Conservation (phyloP, 1,140 invertebrate genomes). For the Brachystomella parvula region DNA sequence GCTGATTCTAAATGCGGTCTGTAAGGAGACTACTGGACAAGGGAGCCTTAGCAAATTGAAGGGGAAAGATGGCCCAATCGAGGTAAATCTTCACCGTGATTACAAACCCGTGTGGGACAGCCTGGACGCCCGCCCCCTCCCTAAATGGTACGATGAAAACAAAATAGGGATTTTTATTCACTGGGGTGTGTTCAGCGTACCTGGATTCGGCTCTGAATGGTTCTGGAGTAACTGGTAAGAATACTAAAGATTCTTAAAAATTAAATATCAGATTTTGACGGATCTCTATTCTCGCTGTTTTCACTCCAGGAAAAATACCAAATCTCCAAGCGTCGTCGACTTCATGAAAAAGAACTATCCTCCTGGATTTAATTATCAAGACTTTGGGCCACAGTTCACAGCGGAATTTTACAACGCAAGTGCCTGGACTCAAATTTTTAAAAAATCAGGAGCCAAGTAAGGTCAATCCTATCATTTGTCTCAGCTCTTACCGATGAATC, state of each 20-base stretch:
- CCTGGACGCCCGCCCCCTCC: conserved; percentile 48
- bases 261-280: not conserved
- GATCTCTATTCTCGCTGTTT: not conserved
- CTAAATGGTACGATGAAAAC: conserved; percentile 49
- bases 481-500: conserved; percentile 1
- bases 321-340: not conserved
- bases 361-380: conserved; percentile 45
- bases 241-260: not conserved
- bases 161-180: conserved; percentile 55
- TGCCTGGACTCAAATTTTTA: conserved; percentile 42
- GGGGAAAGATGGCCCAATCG: too few relatives aligned
- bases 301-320: not conserved
- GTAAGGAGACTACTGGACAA: too few relatives aligned
- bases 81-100: too few relatives aligned
- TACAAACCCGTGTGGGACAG: conserved; percentile 51
- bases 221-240: conserved; percentile 40
- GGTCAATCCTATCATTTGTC: not conserved
- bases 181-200: conserved; percentile 54
- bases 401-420: conserved; percentile 43
- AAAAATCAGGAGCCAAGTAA: conserved; percentile 41
- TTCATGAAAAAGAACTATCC: conserved; percentile 44
- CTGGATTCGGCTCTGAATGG: conserved; percentile 45
- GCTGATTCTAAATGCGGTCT: too few relatives aligned
- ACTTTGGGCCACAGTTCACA: conserved; percentile 44
- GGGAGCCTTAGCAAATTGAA: too few relatives aligned